phyloP scores from a whole-genome alignment of 1,140 invertebrate genomes.

The Frieseomelitta varia region DNA sequence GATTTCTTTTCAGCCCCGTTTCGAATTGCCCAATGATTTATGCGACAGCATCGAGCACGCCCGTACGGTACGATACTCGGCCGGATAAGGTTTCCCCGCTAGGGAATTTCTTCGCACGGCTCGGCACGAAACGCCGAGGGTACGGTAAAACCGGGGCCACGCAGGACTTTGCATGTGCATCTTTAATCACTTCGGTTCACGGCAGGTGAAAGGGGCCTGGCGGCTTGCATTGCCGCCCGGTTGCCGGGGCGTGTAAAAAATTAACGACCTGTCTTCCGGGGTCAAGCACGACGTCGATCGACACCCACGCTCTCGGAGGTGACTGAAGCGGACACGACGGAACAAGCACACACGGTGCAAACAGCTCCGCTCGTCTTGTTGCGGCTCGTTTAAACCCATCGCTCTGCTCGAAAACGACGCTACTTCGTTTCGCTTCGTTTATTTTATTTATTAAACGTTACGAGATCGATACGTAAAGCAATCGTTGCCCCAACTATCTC shows the following conservation, averaged over 20 bases:
- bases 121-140: not conserved
- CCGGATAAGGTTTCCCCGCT: constrained; percentile 18
- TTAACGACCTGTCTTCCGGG: constrained; percentile 65
- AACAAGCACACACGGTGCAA: constrained; percentile 8
- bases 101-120: constrained; percentile 23
- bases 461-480: not conserved
- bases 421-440: not conserved
- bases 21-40: constrained; percentile 52
- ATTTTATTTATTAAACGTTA: not conserved
- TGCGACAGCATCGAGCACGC: constrained; percentile 21
- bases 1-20: constrained; percentile 43
- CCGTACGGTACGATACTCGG: not conserved
- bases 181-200: constrained; percentile 60
- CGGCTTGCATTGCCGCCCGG: constrained; percentile 39
- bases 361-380: constrained; percentile 4
- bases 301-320: constrained; percentile 2
- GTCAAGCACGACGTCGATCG: constrained; percentile 49
- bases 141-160: not conserved
- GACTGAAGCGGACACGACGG: constrained; percentile 20
- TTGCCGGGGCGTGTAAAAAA: constrained; percentile 54
- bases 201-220: constrained; percentile 51
- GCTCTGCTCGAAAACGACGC: not conserved
- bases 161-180: constrained; percentile 53
- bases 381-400: not conserved
- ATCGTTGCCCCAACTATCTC: not conserved